Evolutionary conservation across 2,888 invertebrate species (phyloP), one percentile per base, ranked within the genome.

Genomic region (Hydriomena furcata): DNA sequence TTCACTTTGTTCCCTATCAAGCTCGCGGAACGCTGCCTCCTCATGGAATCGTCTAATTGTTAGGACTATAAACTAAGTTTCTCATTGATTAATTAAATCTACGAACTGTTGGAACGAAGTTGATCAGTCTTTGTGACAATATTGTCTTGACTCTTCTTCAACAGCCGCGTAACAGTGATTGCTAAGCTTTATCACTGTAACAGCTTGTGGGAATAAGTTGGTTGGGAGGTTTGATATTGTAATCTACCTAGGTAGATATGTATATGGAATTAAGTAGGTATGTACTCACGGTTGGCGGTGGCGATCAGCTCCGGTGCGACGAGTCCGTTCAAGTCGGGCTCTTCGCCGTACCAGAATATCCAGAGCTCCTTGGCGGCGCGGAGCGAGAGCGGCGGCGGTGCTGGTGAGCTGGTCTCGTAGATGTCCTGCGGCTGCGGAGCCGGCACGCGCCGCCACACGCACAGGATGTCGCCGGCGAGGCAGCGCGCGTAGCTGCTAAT

Each of bases 291-390:
- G 82, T 94, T 93, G 61, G 93, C 92, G 75, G 96, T 94, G 64
- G 93, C 92, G 76, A 96, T 94, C 63, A 98, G 93, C 79, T 98
- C 97, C 7, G 95, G 94, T 53, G 96, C 94, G 67, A 97, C 95
- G 72, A 97, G 92, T 54, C 95, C 95, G 72, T 93, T 93, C 60
- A 98, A 93, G 87, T 97, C 97, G 48, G 98, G 98, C 86, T 98
- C 97, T 83, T 98, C 98, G 76, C 98, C 98, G 91, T 99, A 99
- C 99, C 99, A 99, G 92, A 99, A 99, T 84, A 99, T 96, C 99
- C 99, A 99, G 56, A 99, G 93, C 87, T 99, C 99, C 92, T 99
- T 99, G 84, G 96, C 95, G 75, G 96, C 95, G 79, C 95, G 94
- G 68, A 96, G 92, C 69, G 95, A 95, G 71, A 96, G 93, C 63